A percentile compares a stretch with the other conserved stretches of the same genome.
These are phyloP conservation scores for Drosophila atripex DNA, from an alignment of 2,888 invertebrate species.

Conservation along the genomic window DNA sequence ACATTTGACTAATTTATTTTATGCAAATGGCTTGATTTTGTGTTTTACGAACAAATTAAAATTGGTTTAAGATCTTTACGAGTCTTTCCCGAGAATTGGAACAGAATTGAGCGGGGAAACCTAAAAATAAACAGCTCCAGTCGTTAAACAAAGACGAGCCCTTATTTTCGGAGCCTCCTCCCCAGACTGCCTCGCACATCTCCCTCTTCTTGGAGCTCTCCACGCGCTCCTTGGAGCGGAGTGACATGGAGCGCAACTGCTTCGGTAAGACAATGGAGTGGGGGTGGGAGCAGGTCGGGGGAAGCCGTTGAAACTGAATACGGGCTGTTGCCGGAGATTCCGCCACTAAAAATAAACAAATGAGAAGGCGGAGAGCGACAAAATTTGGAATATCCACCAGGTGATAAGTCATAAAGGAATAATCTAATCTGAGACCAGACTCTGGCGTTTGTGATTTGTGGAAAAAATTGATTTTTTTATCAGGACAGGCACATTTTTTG, in stretches of 20 bases:
- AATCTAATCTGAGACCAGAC: conserved; percentile 13
- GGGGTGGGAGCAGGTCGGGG: conserved; percentile 7
- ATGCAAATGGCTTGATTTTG: conserved; percentile 25
- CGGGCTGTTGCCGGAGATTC: conserved; percentile 67
- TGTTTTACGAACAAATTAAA: conserved; percentile 45
- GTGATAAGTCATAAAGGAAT: conserved; percentile 15
- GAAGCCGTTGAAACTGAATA: conserved; percentile 65
- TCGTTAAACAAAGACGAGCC: conserved; percentile 19
- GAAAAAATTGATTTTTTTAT: conserved; percentile 11
- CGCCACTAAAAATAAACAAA: conserved; percentile 69
- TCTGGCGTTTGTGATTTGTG: too few species aligned
- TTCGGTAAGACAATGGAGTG: conserved; percentile 55
- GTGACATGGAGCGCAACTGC: conserved; percentile 54
- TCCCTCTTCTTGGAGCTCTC: background rate
- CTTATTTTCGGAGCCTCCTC: conserved; percentile 17
- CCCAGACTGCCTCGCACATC: background rate
- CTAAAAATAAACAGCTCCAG: conserved; percentile 13
- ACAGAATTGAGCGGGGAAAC: conserved; percentile 14
- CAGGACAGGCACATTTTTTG: conserved; percentile 19
- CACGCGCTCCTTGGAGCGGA: conserved; percentile 12
- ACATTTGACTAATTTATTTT: conserved; percentile 38
- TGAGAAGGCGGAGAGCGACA: conserved; percentile 21
- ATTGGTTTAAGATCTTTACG: conserved; percentile 6
- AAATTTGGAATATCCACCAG: conserved; percentile 10
- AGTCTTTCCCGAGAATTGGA: conserved; percentile 4